Evolutionary conservation across 2,797 vertebrate species (phyloP).

Genomic region (Danionella dracula): DNA sequence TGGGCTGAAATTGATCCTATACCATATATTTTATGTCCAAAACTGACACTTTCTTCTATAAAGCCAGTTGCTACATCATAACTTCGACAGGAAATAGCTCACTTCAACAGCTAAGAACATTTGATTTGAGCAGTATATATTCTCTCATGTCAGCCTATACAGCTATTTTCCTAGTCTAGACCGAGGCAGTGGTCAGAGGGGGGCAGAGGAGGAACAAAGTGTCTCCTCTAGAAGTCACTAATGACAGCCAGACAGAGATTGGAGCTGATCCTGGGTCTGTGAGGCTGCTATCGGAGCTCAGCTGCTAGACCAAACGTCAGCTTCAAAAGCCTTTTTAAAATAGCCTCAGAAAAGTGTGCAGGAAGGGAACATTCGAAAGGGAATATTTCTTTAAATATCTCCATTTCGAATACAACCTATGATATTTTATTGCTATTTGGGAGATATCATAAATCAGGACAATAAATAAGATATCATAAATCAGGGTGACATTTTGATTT

Average conservation of each 20-base stretch:
- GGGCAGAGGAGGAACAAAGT: constrained; percentile 15
- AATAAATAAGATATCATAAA: too few species aligned
- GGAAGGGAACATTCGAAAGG: too few species aligned
- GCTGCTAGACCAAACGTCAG: constrained; percentile 14
- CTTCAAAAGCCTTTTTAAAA: constrained; percentile 15
- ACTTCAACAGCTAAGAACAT: constrained; percentile 3
- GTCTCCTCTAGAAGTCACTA: constrained; percentile 27
- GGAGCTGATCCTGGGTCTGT: constrained; percentile 26
- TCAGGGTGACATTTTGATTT: too few species aligned
- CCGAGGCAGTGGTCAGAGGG: neutral
- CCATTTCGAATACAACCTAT: too few species aligned
- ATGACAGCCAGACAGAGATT: constrained; percentile 31
- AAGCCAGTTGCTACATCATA: neutral
- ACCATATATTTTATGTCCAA: neutral
- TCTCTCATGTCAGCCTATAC: neutral
- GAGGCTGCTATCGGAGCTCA: constrained; percentile 14
- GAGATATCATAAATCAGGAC: too few species aligned
- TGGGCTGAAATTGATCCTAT: neutral
- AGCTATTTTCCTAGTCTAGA: constrained; percentile 5
- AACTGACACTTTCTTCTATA: too few species aligned
- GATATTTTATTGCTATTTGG: too few species aligned
- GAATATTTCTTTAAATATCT: too few species aligned
- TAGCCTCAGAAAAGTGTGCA: neutral
- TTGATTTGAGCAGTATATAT: constrained; percentile 3
- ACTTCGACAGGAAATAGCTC: constrained; percentile 4